These are phyloP conservation scores for Pseudocheirus occidentalis DNA, from an alignment of 2,797 vertebrate genomes.

Conservation along the genomic window DNA sequence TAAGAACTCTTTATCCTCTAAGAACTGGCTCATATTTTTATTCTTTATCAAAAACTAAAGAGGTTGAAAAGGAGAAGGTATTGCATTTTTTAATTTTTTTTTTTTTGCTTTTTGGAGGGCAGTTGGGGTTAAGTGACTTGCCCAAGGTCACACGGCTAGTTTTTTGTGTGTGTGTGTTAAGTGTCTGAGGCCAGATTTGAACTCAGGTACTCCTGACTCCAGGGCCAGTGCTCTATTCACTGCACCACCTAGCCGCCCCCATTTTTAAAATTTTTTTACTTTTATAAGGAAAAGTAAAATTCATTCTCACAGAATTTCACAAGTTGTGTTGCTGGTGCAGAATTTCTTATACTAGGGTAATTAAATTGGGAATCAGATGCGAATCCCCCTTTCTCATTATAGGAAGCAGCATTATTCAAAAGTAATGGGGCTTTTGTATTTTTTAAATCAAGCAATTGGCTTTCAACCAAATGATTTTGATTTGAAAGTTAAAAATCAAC, in stretches of 20 bases:
- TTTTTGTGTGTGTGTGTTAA: too few species aligned
- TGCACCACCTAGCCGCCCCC: too few species aligned
- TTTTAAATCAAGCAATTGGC: conserved; percentile 74
- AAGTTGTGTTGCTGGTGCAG: conserved; percentile 93
- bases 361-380: conserved; percentile 85
- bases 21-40: conserved; percentile 88
- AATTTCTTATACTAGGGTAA: conserved; percentile 87
- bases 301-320: conserved; percentile 87
- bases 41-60: conserved; percentile 91
- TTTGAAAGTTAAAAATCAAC: conserved; percentile 78
- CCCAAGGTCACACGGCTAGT: too few species aligned
- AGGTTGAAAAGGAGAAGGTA: conserved; percentile 83
- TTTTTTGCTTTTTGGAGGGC: too few species aligned
- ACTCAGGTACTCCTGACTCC: too few species aligned
- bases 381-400: conserved; percentile 80
- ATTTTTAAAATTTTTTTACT: conserved; percentile 78
- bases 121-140: too few species aligned
- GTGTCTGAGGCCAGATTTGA: too few species aligned
- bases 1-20: conserved; percentile 84
- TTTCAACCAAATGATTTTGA: conserved; percentile 77
- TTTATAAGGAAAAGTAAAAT: conserved; percentile 87
- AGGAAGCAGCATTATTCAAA: conserved; percentile 81
- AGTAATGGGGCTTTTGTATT: conserved; percentile 40
- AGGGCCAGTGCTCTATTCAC: too few species aligned
- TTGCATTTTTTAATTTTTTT: conserved; percentile 72